Percentiles rank a stretch among this genome's conserved stretches.
Conservation (phyloP, 2,797 vertebrate species). For the Nothura maculosa region DNA sequence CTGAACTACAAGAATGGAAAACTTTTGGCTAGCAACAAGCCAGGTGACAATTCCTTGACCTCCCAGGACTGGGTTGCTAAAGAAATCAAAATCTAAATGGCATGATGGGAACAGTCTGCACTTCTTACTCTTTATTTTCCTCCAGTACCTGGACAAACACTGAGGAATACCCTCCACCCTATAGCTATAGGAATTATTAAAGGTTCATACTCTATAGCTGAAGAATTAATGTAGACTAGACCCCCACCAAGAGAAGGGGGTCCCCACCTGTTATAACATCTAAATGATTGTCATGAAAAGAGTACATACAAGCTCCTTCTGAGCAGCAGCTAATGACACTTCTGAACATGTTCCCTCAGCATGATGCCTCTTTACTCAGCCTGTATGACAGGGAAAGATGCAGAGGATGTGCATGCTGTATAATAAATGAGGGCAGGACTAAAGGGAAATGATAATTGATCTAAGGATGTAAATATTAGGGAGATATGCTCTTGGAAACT, state of each 20-base stretch:
- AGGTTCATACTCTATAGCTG: neutral
- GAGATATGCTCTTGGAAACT: neutral
- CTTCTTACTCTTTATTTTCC: neutral
- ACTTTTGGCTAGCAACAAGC: neutral
- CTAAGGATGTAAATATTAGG: neutral
- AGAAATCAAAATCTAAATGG: neutral
- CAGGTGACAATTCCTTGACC: neutral
- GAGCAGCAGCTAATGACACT: neutral
- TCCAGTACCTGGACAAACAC: neutral
- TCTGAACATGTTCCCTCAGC: neutral
- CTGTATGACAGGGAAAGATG: neutral
- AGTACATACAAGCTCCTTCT: neutral
- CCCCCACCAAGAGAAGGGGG: neutral
- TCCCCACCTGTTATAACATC: neutral
- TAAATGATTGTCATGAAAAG: neutral
- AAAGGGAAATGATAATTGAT: neutral
- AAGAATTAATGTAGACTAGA: neutral
- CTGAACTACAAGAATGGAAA: neutral
- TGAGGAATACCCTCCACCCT: neutral
- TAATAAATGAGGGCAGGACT: neutral
- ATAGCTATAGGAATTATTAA: neutral
- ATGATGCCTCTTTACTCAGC: neutral
- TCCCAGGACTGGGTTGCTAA: neutral
- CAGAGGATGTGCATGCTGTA: neutral
- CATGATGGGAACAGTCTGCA: neutral